Evolutionary conservation across 2,888 invertebrate species (phyloP), one percentile per base, ranked within the genome.

Genomic region (Molanna angustata): DNA sequence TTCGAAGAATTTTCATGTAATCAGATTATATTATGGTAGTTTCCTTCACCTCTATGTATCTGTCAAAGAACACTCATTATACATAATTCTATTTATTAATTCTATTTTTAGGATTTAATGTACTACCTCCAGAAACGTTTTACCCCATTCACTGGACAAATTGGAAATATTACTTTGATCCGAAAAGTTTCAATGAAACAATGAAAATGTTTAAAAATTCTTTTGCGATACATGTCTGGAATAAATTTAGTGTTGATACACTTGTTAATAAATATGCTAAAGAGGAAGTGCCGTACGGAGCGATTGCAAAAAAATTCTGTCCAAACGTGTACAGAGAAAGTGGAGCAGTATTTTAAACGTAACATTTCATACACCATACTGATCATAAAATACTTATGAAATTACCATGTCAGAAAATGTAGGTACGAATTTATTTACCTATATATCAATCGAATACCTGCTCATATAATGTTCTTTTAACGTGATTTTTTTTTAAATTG

Each of bases 141-240:
- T 88, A 87, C 66, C 84, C 86, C 0, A 72, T 88, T 18, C 74
- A 73, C 27, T 87, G 83, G 76, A 65, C 67, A 51, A 66, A 80
- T 4, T 86, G 84, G 80, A 66, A 65, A 1, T 66, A 76, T 57
- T 88, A 84, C 64, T 87, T 87, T 62, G 68, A 75, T 33, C 65
- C 68, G 1, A 65, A 71, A 9, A 63, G 72, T 32, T 61, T 71
- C 0, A 67, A 80, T 51, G 14, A 20, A 6, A 54, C 49, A 3
- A 16, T 56, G 16, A 19, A 54, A n/a, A 21, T 21, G 33, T 47
- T 55, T 9, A 48, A 54, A 20, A 27, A 42, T 6, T 56, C 58
- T 11, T 56, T 52, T 21, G 56, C 56, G 2, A 59, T 59, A 19
- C 58, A 59, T 21, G 58, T 59, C 16, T 59, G 58, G 58, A 59